Evolutionary conservation across 2,797 vertebrate genomes (phyloP).

Genomic region (Clarias pachynema): DNA sequence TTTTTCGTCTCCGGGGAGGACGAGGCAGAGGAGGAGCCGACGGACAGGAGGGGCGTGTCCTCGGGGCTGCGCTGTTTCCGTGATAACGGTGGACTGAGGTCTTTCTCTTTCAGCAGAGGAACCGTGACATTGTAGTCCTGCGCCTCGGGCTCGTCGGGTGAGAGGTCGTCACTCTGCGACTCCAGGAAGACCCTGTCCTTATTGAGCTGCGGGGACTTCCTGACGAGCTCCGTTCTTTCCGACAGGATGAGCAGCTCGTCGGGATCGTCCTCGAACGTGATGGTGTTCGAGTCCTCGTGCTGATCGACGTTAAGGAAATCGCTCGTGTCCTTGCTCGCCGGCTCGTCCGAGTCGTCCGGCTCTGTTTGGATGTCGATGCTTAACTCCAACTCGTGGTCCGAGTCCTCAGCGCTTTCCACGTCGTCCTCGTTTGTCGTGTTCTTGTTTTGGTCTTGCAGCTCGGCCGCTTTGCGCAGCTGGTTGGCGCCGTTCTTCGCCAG

Average conservation of each 20-base stretch:
- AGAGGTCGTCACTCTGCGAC: conserved; percentile 28
- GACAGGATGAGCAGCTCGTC: conserved; percentile 81
- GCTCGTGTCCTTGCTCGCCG: conserved; percentile 32
- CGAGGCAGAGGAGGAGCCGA: conserved; percentile 71
- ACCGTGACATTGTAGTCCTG: conserved; percentile 65
- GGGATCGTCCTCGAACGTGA: conserved; percentile 71
- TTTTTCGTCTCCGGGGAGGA: conserved; percentile 92
- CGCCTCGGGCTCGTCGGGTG: background rate
- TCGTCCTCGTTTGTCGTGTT: conserved; percentile 73
- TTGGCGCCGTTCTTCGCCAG: conserved; percentile 95
- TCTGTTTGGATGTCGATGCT: conserved; percentile 67
- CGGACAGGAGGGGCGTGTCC: conserved; percentile 80
- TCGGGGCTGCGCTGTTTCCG: conserved; percentile 77
- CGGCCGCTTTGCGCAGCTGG: conserved; percentile 90
- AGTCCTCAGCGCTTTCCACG: conserved; percentile 12
- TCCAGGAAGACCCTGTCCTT: conserved; percentile 55
- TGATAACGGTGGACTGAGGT: conserved; percentile 66
- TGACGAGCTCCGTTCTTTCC: conserved; percentile 67
- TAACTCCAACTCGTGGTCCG: conserved; percentile 66
- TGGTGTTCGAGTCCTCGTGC: conserved; percentile 69
- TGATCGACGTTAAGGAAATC: conserved; percentile 32
- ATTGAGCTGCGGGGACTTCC: conserved; percentile 66
- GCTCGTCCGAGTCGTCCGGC: conserved; percentile 53
- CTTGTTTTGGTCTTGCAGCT: conserved; percentile 90
- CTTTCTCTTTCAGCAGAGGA: conserved; percentile 64